Base-by-base conservation (phyloP, 2,113 vertebrate species). In the Tapirus terrestris region DNA sequence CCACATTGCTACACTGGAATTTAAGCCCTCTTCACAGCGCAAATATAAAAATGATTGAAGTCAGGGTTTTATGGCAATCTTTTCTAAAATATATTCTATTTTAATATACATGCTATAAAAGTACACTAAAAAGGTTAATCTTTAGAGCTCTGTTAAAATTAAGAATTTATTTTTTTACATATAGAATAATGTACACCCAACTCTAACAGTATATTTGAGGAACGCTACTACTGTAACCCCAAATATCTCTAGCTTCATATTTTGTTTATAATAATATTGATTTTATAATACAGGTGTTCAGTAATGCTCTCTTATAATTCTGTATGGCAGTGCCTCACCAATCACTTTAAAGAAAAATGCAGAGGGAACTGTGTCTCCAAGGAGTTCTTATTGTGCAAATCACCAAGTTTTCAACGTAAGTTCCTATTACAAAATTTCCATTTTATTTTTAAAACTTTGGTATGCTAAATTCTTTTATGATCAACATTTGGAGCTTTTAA, bases 21-120 rank as follows among this genome's bases (percentile, higher is more conserved):
- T 43, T 85, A 82, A 97, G 84, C 94, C 77, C 91, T 80, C 96
- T 95, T 96, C 80, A 48, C 82, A 97, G 97, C 97, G 95, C 97
- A 98, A 98, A 98, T 63, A 97, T 29, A 87, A 97, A 23, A 97
- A 95, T 95, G 83, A 87, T 63, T 63, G 0, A 91, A 94, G 93
- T 96, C 94, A 97, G 93, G 96, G 51, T 87, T 98, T 95, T 97
- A 81, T 79, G 86, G 75, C 95, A 98, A 91, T 98, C 96, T 67
- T 98, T 96, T 98, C 96, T 98, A 98, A 99, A 98, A 98, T 98
- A 98, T 79, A 98, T 86, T 98, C 95, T 97, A 94, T 97, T 95
- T 97, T 98, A 98, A 98, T 98, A 92, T 98, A 98, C 97, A 97
- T 97, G 97, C 98, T 98, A 98, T 96, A 98, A 98, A 98, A 98